These are phyloP conservation scores for Diadumene lineata DNA, from an alignment of 92 coral and sea anemone genomes.

Conservation along the genomic window DNA sequence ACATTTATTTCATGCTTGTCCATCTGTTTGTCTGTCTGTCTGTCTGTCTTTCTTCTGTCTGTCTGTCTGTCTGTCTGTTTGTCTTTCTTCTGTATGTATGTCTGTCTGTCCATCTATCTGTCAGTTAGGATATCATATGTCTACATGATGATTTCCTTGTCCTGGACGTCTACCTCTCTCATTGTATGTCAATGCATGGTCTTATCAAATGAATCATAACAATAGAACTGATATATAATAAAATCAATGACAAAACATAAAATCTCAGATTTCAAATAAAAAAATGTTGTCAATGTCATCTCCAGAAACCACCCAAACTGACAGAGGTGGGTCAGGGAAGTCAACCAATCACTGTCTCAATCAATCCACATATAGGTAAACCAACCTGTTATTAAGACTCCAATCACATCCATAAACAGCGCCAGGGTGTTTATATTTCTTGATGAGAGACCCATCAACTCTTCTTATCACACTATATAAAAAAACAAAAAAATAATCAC, in stretches of 20 bases:
- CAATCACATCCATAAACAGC: slow-evolving; percentile 99
- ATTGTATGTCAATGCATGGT: background rate
- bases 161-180: background rate
- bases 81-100: background rate
- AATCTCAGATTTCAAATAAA: no score
- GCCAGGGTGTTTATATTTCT: slow-evolving; percentile 92
- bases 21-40: background rate
- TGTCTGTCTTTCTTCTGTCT: background rate
- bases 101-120: background rate
- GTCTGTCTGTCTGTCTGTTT: background rate
- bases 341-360: background rate
- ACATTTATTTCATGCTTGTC: no score
- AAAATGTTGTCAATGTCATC: no score
- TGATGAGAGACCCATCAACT: slow-evolving; percentile 81
- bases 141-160: no score
- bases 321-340: no score
- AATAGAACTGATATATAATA: no score
- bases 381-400: slow-evolving; percentile 97
- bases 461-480: slow-evolving; percentile 78
- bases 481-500: background rate
- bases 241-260: no score
- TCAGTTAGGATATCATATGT: no score
- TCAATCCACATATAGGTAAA: background rate
- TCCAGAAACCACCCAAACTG: no score
- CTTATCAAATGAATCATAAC: no score